Conservation (phyloP, 2,888 invertebrate species). For the Acronicta alni region DNA sequence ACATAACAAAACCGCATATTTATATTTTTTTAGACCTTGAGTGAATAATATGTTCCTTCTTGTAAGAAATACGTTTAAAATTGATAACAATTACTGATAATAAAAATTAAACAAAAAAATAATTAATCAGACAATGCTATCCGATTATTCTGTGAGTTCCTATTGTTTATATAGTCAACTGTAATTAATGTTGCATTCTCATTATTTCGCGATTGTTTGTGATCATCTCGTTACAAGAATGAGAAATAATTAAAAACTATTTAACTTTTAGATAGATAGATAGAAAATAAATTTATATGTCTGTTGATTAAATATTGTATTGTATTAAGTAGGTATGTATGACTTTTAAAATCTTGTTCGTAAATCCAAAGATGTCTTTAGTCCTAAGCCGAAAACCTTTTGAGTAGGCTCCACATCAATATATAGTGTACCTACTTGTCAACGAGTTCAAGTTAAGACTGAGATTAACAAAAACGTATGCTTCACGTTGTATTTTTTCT, state of each 20-base stretch:
- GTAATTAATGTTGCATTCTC: not conserved
- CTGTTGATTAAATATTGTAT: not conserved
- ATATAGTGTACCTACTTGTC: not conserved
- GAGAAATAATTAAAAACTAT: no score
- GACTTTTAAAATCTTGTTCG: not conserved
- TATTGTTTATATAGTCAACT: not conserved
- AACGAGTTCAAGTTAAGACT: conserved; percentile 27
- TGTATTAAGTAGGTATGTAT: not conserved
- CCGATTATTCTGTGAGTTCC: not conserved
- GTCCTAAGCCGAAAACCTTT: not conserved
- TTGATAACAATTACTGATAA: no score
- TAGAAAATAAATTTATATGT: not conserved
- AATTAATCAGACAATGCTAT: no score
- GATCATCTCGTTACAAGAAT: not conserved
- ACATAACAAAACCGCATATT: no score
- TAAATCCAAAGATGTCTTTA: conserved; percentile 1
- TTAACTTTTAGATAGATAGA: no score
- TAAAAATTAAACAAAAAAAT: no score
- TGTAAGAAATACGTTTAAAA: no score
- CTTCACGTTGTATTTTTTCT: conserved; percentile 4
- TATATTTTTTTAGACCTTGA: no score
- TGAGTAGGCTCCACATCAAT: not conserved
- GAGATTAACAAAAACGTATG: conserved; percentile 27
- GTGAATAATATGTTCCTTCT: no score
- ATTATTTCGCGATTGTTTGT: not conserved